Evolutionary conservation across 2,888 invertebrate genomes (phyloP).

Genomic region (Trimorus sp.): DNA sequence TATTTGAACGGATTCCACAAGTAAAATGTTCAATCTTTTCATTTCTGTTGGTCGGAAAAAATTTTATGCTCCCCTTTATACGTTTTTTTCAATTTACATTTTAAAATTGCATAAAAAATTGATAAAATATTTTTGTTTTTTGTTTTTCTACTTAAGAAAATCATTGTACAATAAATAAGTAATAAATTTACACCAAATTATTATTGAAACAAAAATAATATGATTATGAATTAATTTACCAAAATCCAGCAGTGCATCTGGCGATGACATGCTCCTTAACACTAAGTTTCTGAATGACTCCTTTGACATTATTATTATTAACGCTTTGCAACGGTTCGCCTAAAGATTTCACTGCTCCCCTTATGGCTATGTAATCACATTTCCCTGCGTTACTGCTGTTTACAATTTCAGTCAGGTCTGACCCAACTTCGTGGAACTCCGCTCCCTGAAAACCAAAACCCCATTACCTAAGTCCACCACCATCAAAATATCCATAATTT

Average conservation of each 20-base stretch:
- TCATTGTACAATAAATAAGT: too few relatives aligned
- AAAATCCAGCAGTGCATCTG: conserved; percentile 92
- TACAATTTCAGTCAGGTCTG: conserved; percentile 85
- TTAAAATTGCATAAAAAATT: too few relatives aligned
- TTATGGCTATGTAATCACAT: conserved; percentile 88
- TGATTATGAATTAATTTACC: conserved; percentile 80
- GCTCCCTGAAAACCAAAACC: conserved; percentile 83
- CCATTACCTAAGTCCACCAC: not conserved
- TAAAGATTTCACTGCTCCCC: conserved; percentile 89
- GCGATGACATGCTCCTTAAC: conserved; percentile 92
- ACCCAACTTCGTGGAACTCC: conserved; percentile 87
- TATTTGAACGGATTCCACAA: too few relatives aligned
- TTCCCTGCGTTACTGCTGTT: conserved; percentile 85
- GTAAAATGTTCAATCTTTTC: too few relatives aligned
- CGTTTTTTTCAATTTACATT: too few relatives aligned
- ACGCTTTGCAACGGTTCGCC: conserved; percentile 89
- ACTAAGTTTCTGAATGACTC: conserved; percentile 90
- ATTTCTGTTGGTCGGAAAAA: too few relatives aligned
- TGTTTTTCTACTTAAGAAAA: too few relatives aligned
- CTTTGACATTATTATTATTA: conserved; percentile 88
- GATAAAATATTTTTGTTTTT: too few relatives aligned
- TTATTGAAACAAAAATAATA: not conserved
- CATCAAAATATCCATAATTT: too few relatives aligned
- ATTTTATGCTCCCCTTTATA: too few relatives aligned
- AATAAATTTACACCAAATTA: too few relatives aligned